Percentiles rank a stretch among this genome's conserved stretches.
phyloP scores from a whole-genome alignment of 1,140 invertebrate genomes.

The Nasonia giraulti region DNA sequence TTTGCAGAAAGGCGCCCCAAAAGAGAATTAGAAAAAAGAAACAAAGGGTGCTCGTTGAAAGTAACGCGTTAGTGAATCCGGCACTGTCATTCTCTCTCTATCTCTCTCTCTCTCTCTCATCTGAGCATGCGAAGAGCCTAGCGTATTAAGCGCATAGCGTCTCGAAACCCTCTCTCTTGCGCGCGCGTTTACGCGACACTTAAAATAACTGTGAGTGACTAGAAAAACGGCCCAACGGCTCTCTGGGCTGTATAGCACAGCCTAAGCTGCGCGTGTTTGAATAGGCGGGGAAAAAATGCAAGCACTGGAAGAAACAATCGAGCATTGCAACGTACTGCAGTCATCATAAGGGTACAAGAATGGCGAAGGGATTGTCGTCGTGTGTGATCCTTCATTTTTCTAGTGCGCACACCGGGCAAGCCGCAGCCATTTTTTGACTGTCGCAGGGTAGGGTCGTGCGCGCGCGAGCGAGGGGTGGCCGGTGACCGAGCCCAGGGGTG shows the following conservation, averaged over 20 bases:
- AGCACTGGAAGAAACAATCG: not conserved
- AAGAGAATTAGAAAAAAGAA: not conserved
- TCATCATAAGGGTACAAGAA: not conserved
- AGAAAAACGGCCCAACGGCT: not conserved
- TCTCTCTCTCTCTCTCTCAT: not conserved
- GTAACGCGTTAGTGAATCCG: not conserved
- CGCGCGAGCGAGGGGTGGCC: not conserved
- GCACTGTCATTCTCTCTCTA: not conserved
- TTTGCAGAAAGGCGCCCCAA: no score
- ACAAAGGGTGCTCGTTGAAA: not conserved
- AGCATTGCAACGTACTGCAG: not conserved
- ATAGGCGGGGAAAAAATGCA: not conserved
- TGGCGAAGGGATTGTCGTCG: conserved; percentile 23
- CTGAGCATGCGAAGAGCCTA: no score
- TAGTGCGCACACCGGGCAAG: not conserved
- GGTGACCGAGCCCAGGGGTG: not conserved
- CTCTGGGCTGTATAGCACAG: no score
- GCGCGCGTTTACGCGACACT: not conserved
- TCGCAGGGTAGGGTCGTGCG: conserved; percentile 4
- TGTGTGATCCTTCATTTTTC: conserved; percentile 20
- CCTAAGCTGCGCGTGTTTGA: not conserved
- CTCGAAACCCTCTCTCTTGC: not conserved
- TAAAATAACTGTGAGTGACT: not conserved
- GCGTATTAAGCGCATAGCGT: no score
- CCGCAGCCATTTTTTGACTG: conserved; percentile 45